Base-by-base conservation (phyloP, 2,113 vertebrate genomes). In the Tor tambroides region DNA sequence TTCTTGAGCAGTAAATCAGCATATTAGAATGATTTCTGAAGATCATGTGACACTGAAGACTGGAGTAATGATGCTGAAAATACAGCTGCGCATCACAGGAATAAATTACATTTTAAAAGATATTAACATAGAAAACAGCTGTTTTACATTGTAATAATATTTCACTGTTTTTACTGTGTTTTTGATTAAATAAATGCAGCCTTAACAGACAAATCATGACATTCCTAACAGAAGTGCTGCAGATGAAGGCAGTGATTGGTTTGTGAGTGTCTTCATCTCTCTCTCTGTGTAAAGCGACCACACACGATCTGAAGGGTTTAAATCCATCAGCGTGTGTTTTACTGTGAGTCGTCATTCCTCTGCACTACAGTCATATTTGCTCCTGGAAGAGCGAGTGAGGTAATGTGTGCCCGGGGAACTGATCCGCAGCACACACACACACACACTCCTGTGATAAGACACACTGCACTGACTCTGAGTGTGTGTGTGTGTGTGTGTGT, bases 391-490 rank as follows among this genome's bases (percentile, higher is more conserved):
- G 83, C 9, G 71, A 26, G 21, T 85, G 83, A 75, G 83, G 69
- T 85, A 75, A 85, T 85, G 71, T 85, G 83, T 74, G 83, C 56
- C 49, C 19, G 51, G 21, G 67, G 32, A 75, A 61, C 51, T 59
- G 46, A 85, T 76, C 69, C 72, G 19, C n/a, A 74, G 9, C 54
- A 38, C 21, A 79, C 59, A 51, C 59, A 71, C 92, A 92, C 85
- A 87, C 54, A 69, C 41, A 85, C 87, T 59, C 54, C 54, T 59
- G 54, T 23, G 21, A 23, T 59, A 59, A 59, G 6, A 75, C 83
- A 67, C 77, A 78, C 78, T 78, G 49, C 43, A 46, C 10, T 46
- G 43, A 46, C 11, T 80, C 71, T 67, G 51, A 76, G 85, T 87
- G 43, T 43, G 43, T 80, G 80, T 77, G 67, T 82, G 85, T 87